A percentile compares a stretch with the other conserved stretches of the same genome.
Conservation (phyloP, 2,113 vertebrate genomes). For the Setophaga coronata region DNA sequence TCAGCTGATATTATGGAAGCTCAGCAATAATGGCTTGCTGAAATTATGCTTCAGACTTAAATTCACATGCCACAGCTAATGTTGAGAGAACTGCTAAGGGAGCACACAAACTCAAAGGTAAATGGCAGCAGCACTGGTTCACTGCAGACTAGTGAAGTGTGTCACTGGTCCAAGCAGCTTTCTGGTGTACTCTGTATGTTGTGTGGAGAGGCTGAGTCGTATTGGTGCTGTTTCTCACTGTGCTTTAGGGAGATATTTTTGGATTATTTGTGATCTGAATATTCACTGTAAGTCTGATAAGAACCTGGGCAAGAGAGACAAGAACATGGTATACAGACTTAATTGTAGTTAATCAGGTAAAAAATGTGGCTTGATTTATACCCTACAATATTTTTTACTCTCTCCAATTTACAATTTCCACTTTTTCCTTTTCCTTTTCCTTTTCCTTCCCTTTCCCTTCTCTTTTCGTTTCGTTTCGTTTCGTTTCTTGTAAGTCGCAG, state of each 20-base stretch:
- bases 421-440: neutral
- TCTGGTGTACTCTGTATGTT: rapidly evolving
- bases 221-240: neutral
- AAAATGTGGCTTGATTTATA: neutral
- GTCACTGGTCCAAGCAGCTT: neutral
- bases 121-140: neutral
- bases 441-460: neutral
- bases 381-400: neutral
- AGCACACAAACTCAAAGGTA: neutral
- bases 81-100: neutral
- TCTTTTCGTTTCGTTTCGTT: neutral
- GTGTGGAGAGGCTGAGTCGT: neutral
- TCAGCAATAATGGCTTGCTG: neutral
- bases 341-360: neutral
- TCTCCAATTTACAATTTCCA: neutral
- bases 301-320: neutral
- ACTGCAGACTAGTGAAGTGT: neutral
- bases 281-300: neutral
- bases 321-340: neutral
- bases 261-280: neutral
- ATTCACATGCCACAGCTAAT: neutral
- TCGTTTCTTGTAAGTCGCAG: neutral
- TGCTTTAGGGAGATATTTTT: neutral
- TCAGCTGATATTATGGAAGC: neutral
- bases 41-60: neutral